Evolutionary conservation across 2,113 vertebrate species (phyloP), one percentile per base, ranked within the genome.

Genomic region (Eidolon helvum): DNA sequence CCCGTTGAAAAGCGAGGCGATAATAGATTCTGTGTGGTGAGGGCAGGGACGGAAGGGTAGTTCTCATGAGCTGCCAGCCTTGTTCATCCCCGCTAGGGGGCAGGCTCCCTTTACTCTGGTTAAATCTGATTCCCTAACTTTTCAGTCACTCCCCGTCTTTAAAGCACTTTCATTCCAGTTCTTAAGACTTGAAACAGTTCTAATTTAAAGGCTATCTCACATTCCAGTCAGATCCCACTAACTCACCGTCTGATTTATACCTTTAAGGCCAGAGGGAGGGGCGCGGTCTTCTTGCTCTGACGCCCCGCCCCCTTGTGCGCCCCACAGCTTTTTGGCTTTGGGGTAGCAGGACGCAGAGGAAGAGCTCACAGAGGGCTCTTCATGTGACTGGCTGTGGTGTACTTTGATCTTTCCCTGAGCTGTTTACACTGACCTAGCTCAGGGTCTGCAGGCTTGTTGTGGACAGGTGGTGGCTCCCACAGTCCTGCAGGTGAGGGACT

Each of bases 11-110:
- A 28, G 9, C 5, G 33, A 86, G 80, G 28, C 2, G 0, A 18
- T 1, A n/a, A 33, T 1, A 87, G 21, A 19, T 28, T n/a, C 68
- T 33, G 69, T n/a, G 57, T 69, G 48, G 21, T 5, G 14, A 19
- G n/a, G 11, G 15, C 0, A 3, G 11, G 18, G 45, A 45, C 16
- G 2, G 22, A 7, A 71, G 7, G 0, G 38, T 14, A 6, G 0
- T 65, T 85, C 30, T 30, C 61, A 40, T n/a, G 40, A 12, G 16
- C 22, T 30, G 12, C 11, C 48, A 16, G 14, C 24, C 57, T 2
- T 10, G 26, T 3, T 0, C 1, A 8, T 19, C 50, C 12, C 28
- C 4, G 12, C 78, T 35, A 53, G 38, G 57, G 33, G 35, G 43
- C 57, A 22, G 87, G 40, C n/a, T 68, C 57, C 59, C 15, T 21